Evolutionary conservation across 2,113 vertebrate genomes (phyloP).

Genomic region (Lycocorax pyrrhopterus): DNA sequence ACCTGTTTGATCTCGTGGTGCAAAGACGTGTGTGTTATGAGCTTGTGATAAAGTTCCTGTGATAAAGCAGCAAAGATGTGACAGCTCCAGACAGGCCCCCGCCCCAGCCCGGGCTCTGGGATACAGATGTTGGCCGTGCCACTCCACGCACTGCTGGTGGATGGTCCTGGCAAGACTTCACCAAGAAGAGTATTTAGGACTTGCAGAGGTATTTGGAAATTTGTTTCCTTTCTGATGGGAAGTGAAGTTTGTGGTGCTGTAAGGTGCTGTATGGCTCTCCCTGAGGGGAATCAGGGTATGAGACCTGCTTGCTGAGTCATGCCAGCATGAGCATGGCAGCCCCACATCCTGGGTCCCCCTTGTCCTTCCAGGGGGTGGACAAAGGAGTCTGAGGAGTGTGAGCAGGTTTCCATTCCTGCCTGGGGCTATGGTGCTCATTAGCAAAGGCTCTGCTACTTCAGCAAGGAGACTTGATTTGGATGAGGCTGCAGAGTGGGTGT

Average conservation of each 20-base stretch:
- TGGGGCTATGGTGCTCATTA: background rate
- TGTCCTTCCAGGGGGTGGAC: background rate
- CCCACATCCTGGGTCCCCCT: background rate
- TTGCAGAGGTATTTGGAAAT: background rate
- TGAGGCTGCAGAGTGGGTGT: background rate
- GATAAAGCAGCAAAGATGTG: constrained; percentile 32
- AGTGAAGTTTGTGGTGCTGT: background rate
- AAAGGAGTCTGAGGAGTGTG: background rate
- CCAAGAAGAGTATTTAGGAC: background rate
- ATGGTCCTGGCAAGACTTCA: background rate
- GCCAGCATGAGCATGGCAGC: accelerated
- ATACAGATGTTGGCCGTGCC: background rate
- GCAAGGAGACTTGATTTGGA: background rate
- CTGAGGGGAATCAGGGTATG: background rate
- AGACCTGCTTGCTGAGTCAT: background rate
- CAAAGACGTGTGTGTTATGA: constrained; percentile 22
- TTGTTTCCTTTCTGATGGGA: background rate
- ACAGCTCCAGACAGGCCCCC: constrained; percentile 3
- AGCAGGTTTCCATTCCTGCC: background rate
- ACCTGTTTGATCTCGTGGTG: constrained; percentile 48
- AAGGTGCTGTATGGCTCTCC: background rate
- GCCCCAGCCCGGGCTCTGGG: background rate
- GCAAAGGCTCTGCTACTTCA: background rate
- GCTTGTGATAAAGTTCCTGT: constrained; percentile 43
- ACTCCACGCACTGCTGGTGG: background rate